Evolutionary conservation across 1,140 invertebrate species (phyloP).

Genomic region (Sitophilus oryzae): DNA sequence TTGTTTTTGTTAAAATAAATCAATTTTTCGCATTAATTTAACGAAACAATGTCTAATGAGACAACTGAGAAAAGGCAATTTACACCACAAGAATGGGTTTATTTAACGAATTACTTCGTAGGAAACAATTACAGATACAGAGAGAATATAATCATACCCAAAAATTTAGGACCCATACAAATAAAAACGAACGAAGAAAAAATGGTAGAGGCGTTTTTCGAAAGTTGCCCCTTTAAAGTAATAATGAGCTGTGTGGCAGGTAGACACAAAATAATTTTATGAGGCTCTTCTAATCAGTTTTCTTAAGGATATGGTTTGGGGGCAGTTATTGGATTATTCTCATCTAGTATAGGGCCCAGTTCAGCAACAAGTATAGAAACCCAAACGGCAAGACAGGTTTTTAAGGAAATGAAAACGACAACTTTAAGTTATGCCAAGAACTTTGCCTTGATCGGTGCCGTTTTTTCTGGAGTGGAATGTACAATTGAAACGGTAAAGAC

Average conservation of each 20-base stretch:
- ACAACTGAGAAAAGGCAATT: constrained; percentile 24
- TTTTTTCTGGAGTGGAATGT: constrained; percentile 92
- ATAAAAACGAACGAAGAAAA: constrained; percentile 86
- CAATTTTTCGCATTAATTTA: no score
- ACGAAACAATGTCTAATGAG: constrained; percentile 16
- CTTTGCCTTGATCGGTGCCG: constrained; percentile 89
- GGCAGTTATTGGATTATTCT: constrained; percentile 89
- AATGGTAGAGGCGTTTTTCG: constrained; percentile 76
- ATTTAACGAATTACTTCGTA: constrained; percentile 58
- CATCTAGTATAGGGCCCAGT: constrained; percentile 90
- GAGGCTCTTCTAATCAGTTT: not conserved
- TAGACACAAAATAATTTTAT: constrained; percentile 40
- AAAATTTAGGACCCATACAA: constrained; percentile 62
- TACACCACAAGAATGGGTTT: constrained; percentile 38
- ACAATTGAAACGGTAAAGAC: constrained; percentile 79
- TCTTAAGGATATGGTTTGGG: constrained; percentile 83
- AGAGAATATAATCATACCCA: constrained; percentile 78
- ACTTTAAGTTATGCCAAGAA: constrained; percentile 94
- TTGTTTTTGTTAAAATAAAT: no score
- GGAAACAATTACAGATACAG: constrained; percentile 61
- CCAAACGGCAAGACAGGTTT: constrained; percentile 77
- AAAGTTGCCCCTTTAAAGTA: constrained; percentile 91
- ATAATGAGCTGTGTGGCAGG: constrained; percentile 84
- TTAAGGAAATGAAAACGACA: constrained; percentile 86
- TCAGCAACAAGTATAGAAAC: constrained; percentile 69